Base-by-base conservation (phyloP, 2,797 vertebrate species). In the Rhynchotus rufescens region DNA sequence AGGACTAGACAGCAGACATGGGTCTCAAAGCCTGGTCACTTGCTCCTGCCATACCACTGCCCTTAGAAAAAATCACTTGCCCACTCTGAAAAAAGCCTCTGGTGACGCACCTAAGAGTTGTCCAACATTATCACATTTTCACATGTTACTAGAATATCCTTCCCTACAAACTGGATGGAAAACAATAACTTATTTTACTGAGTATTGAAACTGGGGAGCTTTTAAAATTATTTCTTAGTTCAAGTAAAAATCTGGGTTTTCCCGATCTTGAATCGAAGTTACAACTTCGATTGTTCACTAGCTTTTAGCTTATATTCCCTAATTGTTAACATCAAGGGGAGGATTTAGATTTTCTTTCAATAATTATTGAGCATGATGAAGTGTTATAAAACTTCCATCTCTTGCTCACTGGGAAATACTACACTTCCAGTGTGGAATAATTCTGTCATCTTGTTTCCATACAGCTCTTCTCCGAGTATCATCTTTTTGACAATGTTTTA, bases 401-500 rank as follows among this genome's bases (percentile, higher is more conserved):
- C 40, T 80, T 10, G 36, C 36, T 36, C 86, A 57, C 34, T 65
- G 17, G 77, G 65, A 94, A 88, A 86, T 79, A 68, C 44, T 78
- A 84, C 78, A 64, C 61, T 92, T 92, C 89, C 6, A 12, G 85
- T 67, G 36, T 17, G 52, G 89, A 93, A 80, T 79, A 88, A 93
- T 86, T 92, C 59, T 88, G 85, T 95, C 93, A 68, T 80, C 74
- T 84, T 95, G 85, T 91, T 93, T 93, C 66, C 75, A 68, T 45
- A 88, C 72, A 88, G 83, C 30, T 88, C 40, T 68, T 88, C 67
- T 90, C 80, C 75, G 38, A 83, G 45, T 61, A 86, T 73, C 74
- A 90, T 65, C 69, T 59, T 88, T 69, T 86, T 93, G 91, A 93
- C 84, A 95, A 80, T 68, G 69, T 92, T 93, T 89, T 72, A 92